phyloP scores from a whole-genome alignment of 2,113 vertebrate genomes.

The Heterotis niloticus region DNA sequence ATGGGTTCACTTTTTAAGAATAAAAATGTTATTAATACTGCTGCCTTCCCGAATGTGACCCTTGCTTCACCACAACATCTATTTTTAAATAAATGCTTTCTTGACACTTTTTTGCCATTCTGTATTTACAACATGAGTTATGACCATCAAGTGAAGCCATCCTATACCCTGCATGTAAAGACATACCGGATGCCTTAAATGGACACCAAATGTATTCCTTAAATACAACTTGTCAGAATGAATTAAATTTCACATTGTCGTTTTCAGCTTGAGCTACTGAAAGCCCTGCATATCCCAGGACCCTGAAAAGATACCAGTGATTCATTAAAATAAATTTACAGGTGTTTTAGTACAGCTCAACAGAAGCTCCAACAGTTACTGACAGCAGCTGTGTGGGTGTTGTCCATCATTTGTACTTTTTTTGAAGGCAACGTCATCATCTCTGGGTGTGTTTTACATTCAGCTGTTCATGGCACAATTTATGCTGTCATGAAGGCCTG shows the following conservation, averaged over 20 bases:
- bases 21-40: too few species aligned
- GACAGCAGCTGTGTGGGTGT: background rate
- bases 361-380: background rate
- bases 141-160: constrained; percentile 6
- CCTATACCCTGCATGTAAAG: background rate
- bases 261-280: background rate
- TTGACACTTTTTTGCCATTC: background rate
- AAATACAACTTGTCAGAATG: background rate
- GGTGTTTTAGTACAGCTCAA: background rate
- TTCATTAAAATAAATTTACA: background rate
- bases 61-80: background rate
- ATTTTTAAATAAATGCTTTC: background rate
- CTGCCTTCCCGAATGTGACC: too few species aligned
- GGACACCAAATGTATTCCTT: too few species aligned
- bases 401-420: background rate
- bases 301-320: background rate
- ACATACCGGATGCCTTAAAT: background rate
- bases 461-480: background rate
- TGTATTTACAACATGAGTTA: background rate
- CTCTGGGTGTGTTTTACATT: background rate
- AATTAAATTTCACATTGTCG: background rate
- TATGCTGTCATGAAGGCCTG: background rate
- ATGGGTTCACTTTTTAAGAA: too few species aligned
- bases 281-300: background rate
- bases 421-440: background rate